Evolutionary conservation across 2,113 vertebrate genomes (phyloP).

Genomic region (Odocoileus hemionus): DNA sequence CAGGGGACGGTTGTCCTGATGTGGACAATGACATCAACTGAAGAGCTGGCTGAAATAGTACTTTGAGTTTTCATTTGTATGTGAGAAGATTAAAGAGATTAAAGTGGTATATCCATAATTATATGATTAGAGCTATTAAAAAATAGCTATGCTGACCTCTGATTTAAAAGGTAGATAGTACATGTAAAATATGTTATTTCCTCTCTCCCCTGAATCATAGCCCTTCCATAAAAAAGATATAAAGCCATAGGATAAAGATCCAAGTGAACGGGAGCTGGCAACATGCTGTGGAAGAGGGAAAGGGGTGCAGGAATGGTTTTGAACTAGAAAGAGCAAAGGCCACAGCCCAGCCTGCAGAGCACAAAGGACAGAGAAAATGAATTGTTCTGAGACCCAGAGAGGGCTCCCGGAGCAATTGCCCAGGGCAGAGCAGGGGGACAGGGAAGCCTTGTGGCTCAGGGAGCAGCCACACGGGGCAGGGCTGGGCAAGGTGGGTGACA

Average conservation of each 20-base stretch:
- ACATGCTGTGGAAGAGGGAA: not conserved
- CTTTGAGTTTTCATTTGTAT: not conserved
- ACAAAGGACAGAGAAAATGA: not conserved
- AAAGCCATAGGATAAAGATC: not conserved
- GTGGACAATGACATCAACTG: not conserved
- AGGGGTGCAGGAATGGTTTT: not conserved
- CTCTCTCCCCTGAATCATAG: not conserved
- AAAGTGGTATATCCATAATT: not conserved
- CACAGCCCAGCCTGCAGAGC: not conserved
- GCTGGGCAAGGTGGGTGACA: rapidly evolving
- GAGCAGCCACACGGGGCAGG: no score
- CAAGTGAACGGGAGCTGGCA: not conserved
- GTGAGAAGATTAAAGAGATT: not conserved
- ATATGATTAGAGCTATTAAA: slow-evolving; percentile 2
- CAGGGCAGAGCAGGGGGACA: not conserved
- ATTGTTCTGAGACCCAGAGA: not conserved
- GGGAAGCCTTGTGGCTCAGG: not conserved
- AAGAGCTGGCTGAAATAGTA: not conserved
- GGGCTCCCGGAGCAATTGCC: not conserved
- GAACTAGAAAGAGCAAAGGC: not conserved
- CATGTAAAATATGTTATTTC: not conserved
- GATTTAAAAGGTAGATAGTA: slow-evolving; percentile 4
- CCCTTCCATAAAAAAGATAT: not conserved
- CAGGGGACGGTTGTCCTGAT: not conserved
- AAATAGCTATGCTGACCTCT: not conserved